A percentile compares a stretch with the other conserved stretches of the same genome.
These are phyloP conservation scores for Aurelia sp. DNA, from an alignment of 30 jellyfish, hydroid and myxozoan species.

Conservation along the genomic window DNA sequence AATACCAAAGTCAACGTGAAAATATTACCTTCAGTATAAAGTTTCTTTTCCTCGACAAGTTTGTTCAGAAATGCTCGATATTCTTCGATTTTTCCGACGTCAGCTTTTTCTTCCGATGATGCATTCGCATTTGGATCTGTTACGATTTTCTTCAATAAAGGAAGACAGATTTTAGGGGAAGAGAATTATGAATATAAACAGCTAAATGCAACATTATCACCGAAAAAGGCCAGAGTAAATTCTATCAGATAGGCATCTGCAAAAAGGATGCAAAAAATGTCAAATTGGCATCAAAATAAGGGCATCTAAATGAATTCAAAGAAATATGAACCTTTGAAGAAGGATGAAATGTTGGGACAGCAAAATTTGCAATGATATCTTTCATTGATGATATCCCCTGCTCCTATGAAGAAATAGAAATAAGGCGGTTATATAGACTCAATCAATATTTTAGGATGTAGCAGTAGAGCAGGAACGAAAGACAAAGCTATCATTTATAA, in stretches of 20 bases:
- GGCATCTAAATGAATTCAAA: too few species aligned
- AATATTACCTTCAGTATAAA: constrained; percentile 18
- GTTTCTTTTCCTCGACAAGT: constrained; percentile 25
- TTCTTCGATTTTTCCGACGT: constrained; percentile 57
- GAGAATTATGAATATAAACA: too few species aligned
- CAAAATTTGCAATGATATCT: background rate
- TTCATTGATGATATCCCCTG: background rate
- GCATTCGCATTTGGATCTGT: constrained; percentile 45
- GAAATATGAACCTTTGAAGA: constrained; percentile 55
- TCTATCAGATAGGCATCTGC: too few species aligned
- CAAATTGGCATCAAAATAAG: too few species aligned
- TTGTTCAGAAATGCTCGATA: constrained; percentile 25
- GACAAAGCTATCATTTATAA: too few species aligned
- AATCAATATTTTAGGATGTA: too few species aligned
- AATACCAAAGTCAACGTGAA: background rate
- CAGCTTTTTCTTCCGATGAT: constrained; percentile 22
- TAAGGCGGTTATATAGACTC: too few species aligned
- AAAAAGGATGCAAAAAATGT: too few species aligned
- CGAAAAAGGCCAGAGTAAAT: too few species aligned
- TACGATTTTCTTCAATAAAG: constrained; percentile 40
- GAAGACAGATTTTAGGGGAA: background rate
- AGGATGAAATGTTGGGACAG: constrained; percentile 66
- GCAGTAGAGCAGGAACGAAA: too few species aligned
- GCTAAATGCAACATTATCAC: too few species aligned
- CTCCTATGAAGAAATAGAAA: background rate